Conservation (phyloP, 2,888 invertebrate species). For the Lasius platythorax region DNA sequence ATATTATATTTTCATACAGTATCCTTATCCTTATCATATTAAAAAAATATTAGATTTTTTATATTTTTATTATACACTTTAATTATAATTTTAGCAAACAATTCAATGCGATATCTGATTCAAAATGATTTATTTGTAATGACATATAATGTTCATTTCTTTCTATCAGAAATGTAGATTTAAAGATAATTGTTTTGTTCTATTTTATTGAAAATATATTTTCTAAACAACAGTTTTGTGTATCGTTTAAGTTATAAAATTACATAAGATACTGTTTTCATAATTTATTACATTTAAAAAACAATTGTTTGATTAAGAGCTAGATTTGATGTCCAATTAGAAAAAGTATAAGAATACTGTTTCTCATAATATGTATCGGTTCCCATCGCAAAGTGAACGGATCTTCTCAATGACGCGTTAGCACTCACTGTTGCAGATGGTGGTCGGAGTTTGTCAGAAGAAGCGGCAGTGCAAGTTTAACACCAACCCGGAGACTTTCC, state of each 20-base stretch:
- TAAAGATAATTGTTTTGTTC: background rate
- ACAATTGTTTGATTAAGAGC: background rate
- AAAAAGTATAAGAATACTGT: background rate
- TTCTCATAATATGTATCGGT: slow-evolving; percentile 10
- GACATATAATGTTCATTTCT: background rate
- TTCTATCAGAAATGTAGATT: background rate
- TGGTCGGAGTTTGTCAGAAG: slow-evolving; percentile 97
- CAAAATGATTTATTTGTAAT: background rate
- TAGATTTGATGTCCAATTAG: background rate
- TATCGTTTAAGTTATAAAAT: background rate
- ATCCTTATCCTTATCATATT: background rate
- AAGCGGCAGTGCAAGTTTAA: slow-evolving; percentile 96
- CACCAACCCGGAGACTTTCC: slow-evolving; percentile 95
- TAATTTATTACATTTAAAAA: background rate
- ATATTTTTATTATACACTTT: background rate
- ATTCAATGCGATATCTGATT: background rate
- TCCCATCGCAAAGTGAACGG: slow-evolving; percentile 79
- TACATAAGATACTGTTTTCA: background rate
- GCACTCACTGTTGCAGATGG: slow-evolving; percentile 97
- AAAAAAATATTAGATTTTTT: background rate
- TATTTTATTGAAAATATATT: background rate
- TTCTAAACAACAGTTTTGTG: background rate
- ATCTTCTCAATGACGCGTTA: slow-evolving; percentile 87
- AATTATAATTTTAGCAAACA: background rate
- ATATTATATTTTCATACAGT: background rate